phyloP scores from a whole-genome alignment of 1,140 invertebrate species.

The Drosophila chauvacae region DNA sequence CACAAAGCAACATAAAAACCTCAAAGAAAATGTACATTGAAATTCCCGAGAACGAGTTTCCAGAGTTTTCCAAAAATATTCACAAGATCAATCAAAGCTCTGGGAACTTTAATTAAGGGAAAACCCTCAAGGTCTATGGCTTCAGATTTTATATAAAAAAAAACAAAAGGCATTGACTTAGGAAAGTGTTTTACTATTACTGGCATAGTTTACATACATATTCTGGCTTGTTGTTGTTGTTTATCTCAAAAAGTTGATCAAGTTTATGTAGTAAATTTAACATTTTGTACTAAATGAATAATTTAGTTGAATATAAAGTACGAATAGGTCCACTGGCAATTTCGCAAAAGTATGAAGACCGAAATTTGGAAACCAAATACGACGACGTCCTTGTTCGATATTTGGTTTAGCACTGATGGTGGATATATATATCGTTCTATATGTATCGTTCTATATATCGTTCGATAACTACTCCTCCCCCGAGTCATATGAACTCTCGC shows the following conservation, averaged over 20 bases:
- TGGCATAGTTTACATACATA: too few relatives aligned
- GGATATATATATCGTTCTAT: neutral
- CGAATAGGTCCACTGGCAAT: slow-evolving; percentile 68
- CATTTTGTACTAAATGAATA: slow-evolving; percentile 48
- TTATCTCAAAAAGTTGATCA: neutral
- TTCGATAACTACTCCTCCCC: slow-evolving; percentile 85
- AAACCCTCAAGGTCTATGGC: neutral
- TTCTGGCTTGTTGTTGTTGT: too few relatives aligned
- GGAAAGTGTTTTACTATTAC: too few relatives aligned
- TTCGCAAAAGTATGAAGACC: slow-evolving; percentile 71
- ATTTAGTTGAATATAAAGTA: slow-evolving; percentile 52
- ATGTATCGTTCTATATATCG: slow-evolving; percentile 11
- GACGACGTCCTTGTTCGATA: too few relatives aligned
- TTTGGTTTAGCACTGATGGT: neutral
- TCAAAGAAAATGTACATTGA: neutral
- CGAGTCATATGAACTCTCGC: slow-evolving; percentile 85
- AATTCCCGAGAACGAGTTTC: neutral
- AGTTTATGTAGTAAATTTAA: slow-evolving; percentile 40
- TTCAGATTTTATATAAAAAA: neutral
- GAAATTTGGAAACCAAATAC: slow-evolving; percentile 77
- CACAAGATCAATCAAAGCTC: slow-evolving; percentile 16
- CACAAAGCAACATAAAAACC: slow-evolving; percentile 1
- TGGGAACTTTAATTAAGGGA: neutral
- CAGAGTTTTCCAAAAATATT: neutral
- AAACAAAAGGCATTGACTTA: neutral